Conservation (phyloP, 1,140 invertebrate species). For the Teleogryllus occipitalis region DNA sequence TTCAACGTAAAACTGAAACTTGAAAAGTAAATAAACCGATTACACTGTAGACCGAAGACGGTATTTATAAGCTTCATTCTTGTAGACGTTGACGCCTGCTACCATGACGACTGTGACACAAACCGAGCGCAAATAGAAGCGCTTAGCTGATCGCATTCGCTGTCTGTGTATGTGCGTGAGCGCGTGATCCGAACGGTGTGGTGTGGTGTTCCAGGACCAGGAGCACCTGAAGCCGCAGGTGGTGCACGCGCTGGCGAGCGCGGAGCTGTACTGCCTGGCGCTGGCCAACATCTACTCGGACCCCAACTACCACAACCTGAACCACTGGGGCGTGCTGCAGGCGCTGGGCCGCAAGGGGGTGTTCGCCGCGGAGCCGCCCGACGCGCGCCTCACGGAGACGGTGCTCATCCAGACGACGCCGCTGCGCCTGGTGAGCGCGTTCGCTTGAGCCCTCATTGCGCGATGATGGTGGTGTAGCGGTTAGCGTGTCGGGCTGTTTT, state of each 20-base stretch:
- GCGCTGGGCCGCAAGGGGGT: slow-evolving; percentile 86
- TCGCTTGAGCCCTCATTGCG: too few species aligned
- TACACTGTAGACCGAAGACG: background rate
- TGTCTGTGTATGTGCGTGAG: too few species aligned
- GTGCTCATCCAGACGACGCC: slow-evolving; percentile 93
- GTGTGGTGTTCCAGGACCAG: slow-evolving; percentile 56
- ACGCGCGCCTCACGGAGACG: slow-evolving; percentile 87
- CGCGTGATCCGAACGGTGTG: background rate
- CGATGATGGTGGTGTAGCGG: too few species aligned
- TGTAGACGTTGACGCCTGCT: background rate
- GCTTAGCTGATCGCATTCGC: background rate
- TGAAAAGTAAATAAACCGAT: too few species aligned
- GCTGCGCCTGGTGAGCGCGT: slow-evolving; percentile 71
- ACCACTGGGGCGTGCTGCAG: slow-evolving; percentile 89
- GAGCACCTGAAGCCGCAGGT: slow-evolving; percentile 91
- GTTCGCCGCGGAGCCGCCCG: slow-evolving; percentile 72
- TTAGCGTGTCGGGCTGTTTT: too few species aligned
- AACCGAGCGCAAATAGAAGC: background rate
- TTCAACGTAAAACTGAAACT: too few species aligned
- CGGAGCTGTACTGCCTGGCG: slow-evolving; percentile 92
- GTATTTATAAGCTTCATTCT: background rate
- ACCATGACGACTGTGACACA: background rate
- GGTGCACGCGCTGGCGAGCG: slow-evolving; percentile 83
- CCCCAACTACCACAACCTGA: slow-evolving; percentile 89
- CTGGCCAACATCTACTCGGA: slow-evolving; percentile 94